Base-by-base conservation (phyloP, 2,888 invertebrate species). In the Pterobdella sp. region DNA sequence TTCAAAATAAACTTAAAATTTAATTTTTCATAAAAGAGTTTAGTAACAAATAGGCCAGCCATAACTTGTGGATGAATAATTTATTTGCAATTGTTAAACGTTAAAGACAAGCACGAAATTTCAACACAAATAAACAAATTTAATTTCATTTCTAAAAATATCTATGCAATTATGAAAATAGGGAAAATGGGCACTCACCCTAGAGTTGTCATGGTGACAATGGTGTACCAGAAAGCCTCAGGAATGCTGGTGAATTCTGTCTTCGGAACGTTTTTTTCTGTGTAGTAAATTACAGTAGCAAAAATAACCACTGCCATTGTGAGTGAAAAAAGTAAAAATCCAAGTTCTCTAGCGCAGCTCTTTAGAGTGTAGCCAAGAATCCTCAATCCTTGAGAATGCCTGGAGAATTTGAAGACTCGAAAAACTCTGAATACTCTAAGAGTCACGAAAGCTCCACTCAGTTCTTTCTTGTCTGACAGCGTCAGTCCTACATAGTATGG, bases 231-330 rank as follows among this genome's bases (percentile, higher is more conserved):
- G 86, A 98, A 98, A 79, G 98, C 96, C 73, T 96, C 94, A 75
- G 98, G 98, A 87, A 99, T 99, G 84, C 95, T 96, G 77, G 94
- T 97, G 88, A 99, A 99, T 85, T 92, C 92, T 74, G 97, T 97
- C 80, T 91, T 91, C 81, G 90, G 90, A 78, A 94, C 96, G 85
- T 96, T 96, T 87, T 98, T 98, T 88, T 99, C 98, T 71, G 97
- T 96, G 87, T 99, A 99, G 87, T 94, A 99, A 95, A 99, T 98
- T 80, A 98, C 95, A 63, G 98, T 98, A 77, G 98, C 97, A 85
- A 99, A 99, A 82, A 99, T 99, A 82, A 99, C 98, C 85, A 99
- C 97, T 81, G 97, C 98, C 97, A 98, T 97, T 77, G 96, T 95
- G 82, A 99, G 87, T 37, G 97, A 98, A 86, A 99, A 99, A 75